These are phyloP conservation scores for Mormyrops attenuatus DNA, from an alignment of 2,797 vertebrate species.

Conservation along the genomic window DNA sequence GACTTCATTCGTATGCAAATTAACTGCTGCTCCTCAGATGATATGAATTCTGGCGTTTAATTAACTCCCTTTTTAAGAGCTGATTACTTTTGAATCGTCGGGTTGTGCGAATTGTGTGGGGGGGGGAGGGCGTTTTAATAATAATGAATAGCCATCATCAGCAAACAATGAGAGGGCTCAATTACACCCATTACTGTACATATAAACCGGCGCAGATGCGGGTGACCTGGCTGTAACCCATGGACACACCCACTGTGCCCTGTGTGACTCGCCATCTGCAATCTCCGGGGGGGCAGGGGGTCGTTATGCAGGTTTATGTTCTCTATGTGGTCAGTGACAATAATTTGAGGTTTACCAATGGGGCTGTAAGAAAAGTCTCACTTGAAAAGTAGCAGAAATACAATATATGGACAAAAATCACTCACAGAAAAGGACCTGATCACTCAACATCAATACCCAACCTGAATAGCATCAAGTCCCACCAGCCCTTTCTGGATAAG, in stretches of 20 bases:
- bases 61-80: constrained; percentile 16
- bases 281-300: neutral
- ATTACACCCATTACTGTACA: neutral
- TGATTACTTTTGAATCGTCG: neutral
- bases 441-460: neutral
- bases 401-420: neutral
- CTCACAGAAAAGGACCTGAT: neutral
- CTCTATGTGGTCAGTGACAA: neutral
- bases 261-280: neutral
- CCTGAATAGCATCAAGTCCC: neutral
- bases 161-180: neutral
- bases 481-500: neutral
- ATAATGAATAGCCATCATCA: neutral
- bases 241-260: neutral
- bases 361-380: neutral
- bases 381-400: neutral
- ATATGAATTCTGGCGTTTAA: constrained; percentile 15
- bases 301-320: neutral
- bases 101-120: neutral
- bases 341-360: neutral
- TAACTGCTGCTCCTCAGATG: constrained; percentile 13
- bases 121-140: neutral
- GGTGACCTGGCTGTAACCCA: neutral
- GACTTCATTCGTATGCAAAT: constrained; percentile 33
- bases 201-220: neutral